Evolutionary conservation across 2,797 vertebrate genomes (phyloP).

Genomic region (Liasis olivaceus): DNA sequence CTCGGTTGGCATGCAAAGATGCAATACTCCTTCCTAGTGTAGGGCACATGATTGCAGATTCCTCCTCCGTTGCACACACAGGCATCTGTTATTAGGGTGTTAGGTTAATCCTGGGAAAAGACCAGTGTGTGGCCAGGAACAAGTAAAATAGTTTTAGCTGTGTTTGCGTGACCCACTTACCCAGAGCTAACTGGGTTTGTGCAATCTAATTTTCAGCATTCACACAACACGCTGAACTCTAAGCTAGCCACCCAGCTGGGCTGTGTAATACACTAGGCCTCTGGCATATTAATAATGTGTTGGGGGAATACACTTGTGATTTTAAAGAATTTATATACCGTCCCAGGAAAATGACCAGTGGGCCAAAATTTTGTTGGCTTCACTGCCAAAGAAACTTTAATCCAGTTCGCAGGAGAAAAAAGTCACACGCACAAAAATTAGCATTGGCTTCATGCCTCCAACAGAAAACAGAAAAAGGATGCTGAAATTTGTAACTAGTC

Average conservation of each 20-base stretch:
- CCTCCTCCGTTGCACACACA: neutral
- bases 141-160: neutral
- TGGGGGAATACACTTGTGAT: too few relatives aligned
- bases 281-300: too few relatives aligned
- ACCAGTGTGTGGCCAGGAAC: neutral
- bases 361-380: too few relatives aligned
- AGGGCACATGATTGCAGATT: too few relatives aligned
- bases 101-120: neutral
- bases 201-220: neutral
- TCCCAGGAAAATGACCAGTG: too few relatives aligned
- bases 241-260: neutral
- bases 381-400: too few relatives aligned
- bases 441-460: too few relatives aligned
- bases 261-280: neutral
- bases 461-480: too few relatives aligned
- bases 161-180: neutral
- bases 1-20: neutral
- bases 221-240: neutral
- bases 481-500: too few relatives aligned
- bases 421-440: too few relatives aligned
- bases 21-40: neutral
- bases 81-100: neutral
- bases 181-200: neutral
- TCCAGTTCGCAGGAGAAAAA: too few relatives aligned
- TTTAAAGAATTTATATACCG: too few relatives aligned